Base-by-base conservation (phyloP, 2,113 vertebrate species). In the Atherinomorus stipes region DNA sequence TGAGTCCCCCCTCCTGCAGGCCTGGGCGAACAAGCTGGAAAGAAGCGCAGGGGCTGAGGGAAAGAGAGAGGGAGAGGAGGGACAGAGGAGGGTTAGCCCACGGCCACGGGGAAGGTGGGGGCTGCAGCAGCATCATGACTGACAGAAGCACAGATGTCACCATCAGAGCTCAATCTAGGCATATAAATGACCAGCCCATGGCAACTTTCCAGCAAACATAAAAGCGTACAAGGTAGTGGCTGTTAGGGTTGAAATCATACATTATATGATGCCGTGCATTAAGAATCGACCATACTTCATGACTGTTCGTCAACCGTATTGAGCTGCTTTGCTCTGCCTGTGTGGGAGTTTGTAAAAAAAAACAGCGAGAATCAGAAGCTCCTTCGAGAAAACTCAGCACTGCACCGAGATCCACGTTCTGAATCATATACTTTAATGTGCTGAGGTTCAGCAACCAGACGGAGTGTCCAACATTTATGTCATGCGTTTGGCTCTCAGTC, bases 101-200 rank as follows among this genome's bases (percentile, higher is more conserved):
- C 9, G 71, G 85, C 79, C 10, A 71, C 76, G 83, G 63, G 84
- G 69, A 81, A 54, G 78, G 87, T 85, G 83, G 84, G 85, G 86
- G 80, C 71, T 28, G 59, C 76, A 59, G 81, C 70, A 69, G 59
- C 85, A 77, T 76, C 76, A 57, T 85, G 80, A 90, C 76, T 95
- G 95, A 95, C 95, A 95, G 93, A 90, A 70, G 91, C 92, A 92
- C 93, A 93, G 94, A 95, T 95, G 94, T 94, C 92, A 91, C 86
- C 65, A 89, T 93, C 93, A 93, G 90, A 90, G 90, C 85, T 93
- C 76, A 86, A 92, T 92, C 90, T 91, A 74, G 90, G 91, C 92
- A 85, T 94, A 91, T 87, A 89, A 93, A 93, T 92, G 84, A 86
- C 80, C 85, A 89, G 88, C 88, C 81, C 69, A 78, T 79, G 89